Evolutionary conservation across 2,888 invertebrate genomes (phyloP).

Genomic region (Subacronicta megacephala): DNA sequence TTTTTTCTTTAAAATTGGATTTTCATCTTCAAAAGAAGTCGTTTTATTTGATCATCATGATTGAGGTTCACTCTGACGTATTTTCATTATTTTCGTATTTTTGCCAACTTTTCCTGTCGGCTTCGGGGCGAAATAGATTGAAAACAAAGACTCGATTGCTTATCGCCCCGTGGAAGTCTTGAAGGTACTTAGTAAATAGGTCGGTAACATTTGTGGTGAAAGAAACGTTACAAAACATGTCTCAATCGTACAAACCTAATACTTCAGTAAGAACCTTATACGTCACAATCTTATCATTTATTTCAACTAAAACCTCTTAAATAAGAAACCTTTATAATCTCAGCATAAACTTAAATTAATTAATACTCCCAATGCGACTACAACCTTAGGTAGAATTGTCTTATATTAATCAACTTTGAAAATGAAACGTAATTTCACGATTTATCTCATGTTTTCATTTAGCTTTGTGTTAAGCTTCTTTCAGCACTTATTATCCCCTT

Average conservation of each 20-base stretch:
- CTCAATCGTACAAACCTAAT: no score
- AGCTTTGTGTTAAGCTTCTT: slow-evolving; percentile 10
- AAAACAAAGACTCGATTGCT: slow-evolving; percentile 25
- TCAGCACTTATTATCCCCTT: slow-evolving; percentile 1
- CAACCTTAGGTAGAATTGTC: background rate
- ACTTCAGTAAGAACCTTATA: no score
- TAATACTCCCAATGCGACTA: slow-evolving; percentile 9
- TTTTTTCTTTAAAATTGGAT: slow-evolving; percentile 7
- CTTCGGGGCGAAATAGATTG: slow-evolving; percentile 22
- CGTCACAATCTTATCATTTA: no score
- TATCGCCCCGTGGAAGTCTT: slow-evolving; percentile 19
- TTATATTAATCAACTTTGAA: no score
- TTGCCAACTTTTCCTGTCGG: slow-evolving; percentile 17
- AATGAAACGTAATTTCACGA: background rate
- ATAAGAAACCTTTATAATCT: no score
- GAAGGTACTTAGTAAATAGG: slow-evolving; percentile 25
- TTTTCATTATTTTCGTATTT: slow-evolving; percentile 22
- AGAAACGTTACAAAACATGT: background rate
- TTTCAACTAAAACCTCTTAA: no score
- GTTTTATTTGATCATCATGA: slow-evolving; percentile 23
- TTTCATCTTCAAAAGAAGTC: slow-evolving; percentile 8
- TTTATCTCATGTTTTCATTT: slow-evolving; percentile 5
- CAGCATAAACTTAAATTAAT: slow-evolving; percentile 9
- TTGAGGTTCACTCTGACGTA: slow-evolving; percentile 10
- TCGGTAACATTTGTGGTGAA: slow-evolving; percentile 3